Base-by-base conservation (phyloP, 1,140 invertebrate species). In the Drosophila subpulchrella region DNA sequence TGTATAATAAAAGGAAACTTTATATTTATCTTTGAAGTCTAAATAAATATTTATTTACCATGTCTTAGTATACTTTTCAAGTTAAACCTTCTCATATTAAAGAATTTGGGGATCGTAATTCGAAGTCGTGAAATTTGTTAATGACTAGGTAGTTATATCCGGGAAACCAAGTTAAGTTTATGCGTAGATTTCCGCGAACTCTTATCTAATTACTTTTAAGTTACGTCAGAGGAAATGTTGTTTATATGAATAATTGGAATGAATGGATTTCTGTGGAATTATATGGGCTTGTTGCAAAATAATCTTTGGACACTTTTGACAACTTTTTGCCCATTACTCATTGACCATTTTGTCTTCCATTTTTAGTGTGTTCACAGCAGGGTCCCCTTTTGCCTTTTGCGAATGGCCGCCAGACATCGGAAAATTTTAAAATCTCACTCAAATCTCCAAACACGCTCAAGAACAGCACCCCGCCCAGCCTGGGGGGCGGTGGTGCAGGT, bases 341-440 rank as follows among this genome's bases (percentile, higher is more conserved):
- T 46, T 41, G 0, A 50, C 2, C 1, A 57, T 41, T 50, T 48
- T 58, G 46, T 0, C 13, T 17, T 30, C 4, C 3, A 11, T 0
- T 59, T 72, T 11, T 38, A 92, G 91, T 85, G 53, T 92, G 91
- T 61, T 72, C 83, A 32, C 91, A 91, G 75, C 91, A 92, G 56
- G 83, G 85, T 32, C 91, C 88, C 13, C 70, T 93, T 15, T 83
- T 92, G 77, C 86, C 88, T 32, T 92, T 92, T 47, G 83, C 90
- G n/a, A 92, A 92, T 57, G 91, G 91, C 39, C 90, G 90, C 30
- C 91, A 91, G 42, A 94, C 94, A 44, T 88, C 83, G 56, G 94
- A 94, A 90, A 94, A 94, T 62, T 95, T 95, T 83, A 95, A 95
- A 92, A 95, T 95, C 66, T 95, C 94, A 6, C 79, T 95, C 61